Evolutionary conservation across 2,113 vertebrate species (phyloP), one percentile per base, ranked within the genome.

Genomic region (Phyllopteryx taeniolatus): DNA sequence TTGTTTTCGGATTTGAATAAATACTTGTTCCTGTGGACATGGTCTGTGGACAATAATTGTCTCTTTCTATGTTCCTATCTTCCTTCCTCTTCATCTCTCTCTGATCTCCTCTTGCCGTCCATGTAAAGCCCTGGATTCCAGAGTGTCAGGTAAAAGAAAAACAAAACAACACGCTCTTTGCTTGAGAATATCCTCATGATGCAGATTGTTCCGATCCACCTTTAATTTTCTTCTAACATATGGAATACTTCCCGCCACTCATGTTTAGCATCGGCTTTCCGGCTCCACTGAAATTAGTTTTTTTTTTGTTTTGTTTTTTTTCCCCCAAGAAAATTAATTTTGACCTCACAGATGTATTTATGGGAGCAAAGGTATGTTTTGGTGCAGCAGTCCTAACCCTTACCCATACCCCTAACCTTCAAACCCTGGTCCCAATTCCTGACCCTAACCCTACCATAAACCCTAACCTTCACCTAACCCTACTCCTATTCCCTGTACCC

Each of bases 101-200:
- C 67, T 81, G 78, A 78, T 80, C 82, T 72, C 80, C 76, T 83
- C 79, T 81, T 49, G 83, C 85, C 86, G 83, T 76, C 70, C 80
- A 80, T 79, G 75, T 85, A 79, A 84, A 91, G 90, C 90, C 80
- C 79, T 91, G 90, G 90, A 91, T 86, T 91, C 90, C 77, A 89
- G 90, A 89, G 90, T 91, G 74, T 91, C 90, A 91, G 90, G 90
- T 91, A 91, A 91, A 79, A 72, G 62, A 70, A 70, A 66, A 59
- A 43, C 27, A 17, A 61, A 61, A 35, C 31, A 10, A 3, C 59
- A 61, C 68, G 71, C 54, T 69, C 83, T 75, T 78, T 72, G 64
- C 63, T 72, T 39, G 35, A 39, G 35, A 39, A 39, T 39, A 39
- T 39, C 35, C 35, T 39, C 69, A 70, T 72, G 20, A 42, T 67